A percentile compares a stretch with the other conserved stretches of the same genome.
Evolutionary conservation across 2,888 invertebrate genomes (phyloP).

Genomic region (Macrosoma leucophasiata): DNA sequence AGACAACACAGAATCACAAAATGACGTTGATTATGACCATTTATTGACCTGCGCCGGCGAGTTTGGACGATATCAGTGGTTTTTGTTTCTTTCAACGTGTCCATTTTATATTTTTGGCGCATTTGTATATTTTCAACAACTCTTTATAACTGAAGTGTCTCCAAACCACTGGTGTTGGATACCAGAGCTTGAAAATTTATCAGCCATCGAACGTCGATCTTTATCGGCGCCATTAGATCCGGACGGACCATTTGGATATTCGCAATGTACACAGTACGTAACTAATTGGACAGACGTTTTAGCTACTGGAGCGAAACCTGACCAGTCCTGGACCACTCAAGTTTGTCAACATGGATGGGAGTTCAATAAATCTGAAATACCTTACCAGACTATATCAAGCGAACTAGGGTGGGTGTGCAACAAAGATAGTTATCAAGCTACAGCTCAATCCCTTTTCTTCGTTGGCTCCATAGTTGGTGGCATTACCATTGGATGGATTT

Average conservation of each 20-base stretch:
- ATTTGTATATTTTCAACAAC: slow-evolving; percentile 45
- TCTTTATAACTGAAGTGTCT: slow-evolving; percentile 49
- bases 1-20: too few species aligned
- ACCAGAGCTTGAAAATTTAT: slow-evolving; percentile 47
- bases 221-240: slow-evolving; percentile 42
- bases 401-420: slow-evolving; percentile 58
- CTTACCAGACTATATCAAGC: slow-evolving; percentile 50
- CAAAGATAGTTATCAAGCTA: slow-evolving; percentile 47
- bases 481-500: slow-evolving; percentile 45
- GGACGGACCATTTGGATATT: slow-evolving; percentile 40
- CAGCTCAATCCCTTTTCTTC: slow-evolving; percentile 51
- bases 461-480: slow-evolving; percentile 53
- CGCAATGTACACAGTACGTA: slow-evolving; percentile 42
- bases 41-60: slow-evolving; percentile 47
- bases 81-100: slow-evolving; percentile 39
- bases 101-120: slow-evolving; percentile 50
- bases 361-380: slow-evolving; percentile 51
- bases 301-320: slow-evolving; percentile 27
- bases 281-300: slow-evolving; percentile 49
- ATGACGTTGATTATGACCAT: slow-evolving; percentile 40
- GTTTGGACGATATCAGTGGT: slow-evolving; percentile 46
- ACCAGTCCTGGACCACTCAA: slow-evolving; percentile 36
- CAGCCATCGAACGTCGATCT: slow-evolving; percentile 36
- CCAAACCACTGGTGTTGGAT: slow-evolving; percentile 54
- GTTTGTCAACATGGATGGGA: slow-evolving; percentile 53